Evolutionary conservation across 1,140 invertebrate species (phyloP), one percentile per base, ranked within the genome.

Genomic region (Zophobas morio): DNA sequence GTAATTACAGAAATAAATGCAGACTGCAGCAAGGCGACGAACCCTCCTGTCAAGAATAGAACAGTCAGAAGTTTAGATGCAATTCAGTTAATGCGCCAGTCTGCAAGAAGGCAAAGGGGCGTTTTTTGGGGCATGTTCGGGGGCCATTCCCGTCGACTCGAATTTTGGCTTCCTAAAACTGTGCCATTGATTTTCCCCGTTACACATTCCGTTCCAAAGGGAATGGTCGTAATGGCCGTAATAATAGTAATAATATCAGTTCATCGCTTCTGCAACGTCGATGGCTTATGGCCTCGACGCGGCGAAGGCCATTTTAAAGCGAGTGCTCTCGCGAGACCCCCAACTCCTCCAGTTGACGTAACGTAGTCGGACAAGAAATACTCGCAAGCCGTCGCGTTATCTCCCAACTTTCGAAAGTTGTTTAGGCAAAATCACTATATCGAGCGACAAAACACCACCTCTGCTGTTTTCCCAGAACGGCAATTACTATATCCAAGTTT

Each of bases 191-290:
- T 66, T 66, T 66, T 66, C 57, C 4, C n/a, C 57, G 37, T 63
- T 39, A 8, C 36, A 36, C 35, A 34, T 57, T 57, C 54, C 54
- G 32, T 35, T 33, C 20, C 34, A 35, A 35, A 20, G 54, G 54
- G 54, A 57, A 35, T 33, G 54, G 6, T 34, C 20, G 37, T 63
- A 39, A 63, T 63, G 57, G 35, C 54, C 54, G 54, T 39, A 63
- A 63, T 66, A 66, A 66, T 66, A 42, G 60, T 66, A 66, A 66
- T 60, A 60, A 60, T 60, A 60, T 60, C 56, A 60, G 56, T 39
- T 60, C 56, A 39, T 60, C 32, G 56, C 56, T 60, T 60, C 37
- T 60, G 56, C 56, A 60, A 60, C 8, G 56, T 60, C 56, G 56
- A 60, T 39, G 37, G 33, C 56, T 60, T 39, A 60, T 39, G 35